Percentiles rank a stretch among this genome's conserved stretches.
These are phyloP conservation scores for Mustela erminea DNA, from an alignment of 2,797 vertebrate genomes.

Conservation along the genomic window DNA sequence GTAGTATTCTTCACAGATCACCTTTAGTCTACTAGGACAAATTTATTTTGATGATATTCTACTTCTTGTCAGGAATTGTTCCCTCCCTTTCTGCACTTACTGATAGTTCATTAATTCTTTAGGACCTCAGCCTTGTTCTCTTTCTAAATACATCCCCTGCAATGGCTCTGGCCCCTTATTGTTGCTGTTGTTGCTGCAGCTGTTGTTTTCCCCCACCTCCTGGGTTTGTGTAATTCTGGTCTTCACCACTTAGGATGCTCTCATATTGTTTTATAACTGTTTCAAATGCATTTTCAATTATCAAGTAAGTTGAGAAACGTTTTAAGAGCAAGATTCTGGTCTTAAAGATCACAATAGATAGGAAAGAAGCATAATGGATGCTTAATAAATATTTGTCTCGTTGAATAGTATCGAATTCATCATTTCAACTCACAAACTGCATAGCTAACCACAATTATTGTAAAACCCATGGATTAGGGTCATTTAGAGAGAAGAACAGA, in stretches of 20 bases:
- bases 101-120: neutral
- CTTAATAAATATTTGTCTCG: neutral
- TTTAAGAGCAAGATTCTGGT: neutral
- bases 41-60: neutral
- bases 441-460: neutral
- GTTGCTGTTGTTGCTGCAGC: neutral
- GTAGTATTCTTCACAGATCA: neutral
- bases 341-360: neutral
- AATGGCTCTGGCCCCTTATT: neutral
- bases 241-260: neutral
- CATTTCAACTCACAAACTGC: neutral
- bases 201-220: neutral
- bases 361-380: neutral
- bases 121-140: neutral
- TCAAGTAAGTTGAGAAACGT: neutral
- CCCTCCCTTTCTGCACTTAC: neutral
- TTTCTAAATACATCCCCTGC: neutral
- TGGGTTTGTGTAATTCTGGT: neutral
- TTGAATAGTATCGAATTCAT: neutral
- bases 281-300: constrained; percentile 11
- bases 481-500: neutral
- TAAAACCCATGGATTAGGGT: neutral
- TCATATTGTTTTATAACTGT: neutral
- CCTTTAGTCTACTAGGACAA: neutral
- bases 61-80: neutral